Conservation (phyloP, 2,113 vertebrate species). For the Bagarius yarrelli region DNA sequence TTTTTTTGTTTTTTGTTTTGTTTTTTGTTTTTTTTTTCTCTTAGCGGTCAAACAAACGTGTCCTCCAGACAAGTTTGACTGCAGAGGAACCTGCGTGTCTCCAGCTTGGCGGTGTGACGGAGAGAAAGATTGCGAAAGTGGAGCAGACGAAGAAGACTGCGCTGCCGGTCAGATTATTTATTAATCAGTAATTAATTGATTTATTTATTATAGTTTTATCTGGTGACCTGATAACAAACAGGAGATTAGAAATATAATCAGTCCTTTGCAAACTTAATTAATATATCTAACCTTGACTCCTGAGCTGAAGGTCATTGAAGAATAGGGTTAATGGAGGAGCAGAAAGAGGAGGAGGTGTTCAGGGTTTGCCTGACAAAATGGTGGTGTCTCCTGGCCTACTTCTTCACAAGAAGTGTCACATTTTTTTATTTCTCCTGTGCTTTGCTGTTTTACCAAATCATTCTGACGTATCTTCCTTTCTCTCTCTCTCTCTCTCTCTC, state of each 20-base stretch:
- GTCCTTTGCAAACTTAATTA: neutral
- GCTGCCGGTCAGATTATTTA: slow-evolving; percentile 76
- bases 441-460: too few relatives aligned
- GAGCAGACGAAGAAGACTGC: slow-evolving; percentile 88
- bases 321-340: neutral
- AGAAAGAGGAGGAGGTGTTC: neutral
- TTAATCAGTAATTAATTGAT: too few relatives aligned
- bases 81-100: slow-evolving; percentile 92
- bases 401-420: slow-evolving; percentile 60
- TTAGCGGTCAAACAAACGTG: slow-evolving; percentile 86
- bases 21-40: neutral
- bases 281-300: slow-evolving; percentile 6
- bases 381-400: slow-evolving; percentile 67
- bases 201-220: neutral
- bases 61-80: slow-evolving; percentile 92
- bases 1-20: neutral
- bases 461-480: too few relatives aligned
- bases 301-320: slow-evolving; percentile 12
- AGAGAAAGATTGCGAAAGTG: slow-evolving; percentile 91
- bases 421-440: too few relatives aligned
- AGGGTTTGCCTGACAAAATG: neutral
- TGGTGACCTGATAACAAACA: neutral
- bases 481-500: neutral
- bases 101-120: slow-evolving; percentile 92
- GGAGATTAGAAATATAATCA: neutral